Evolutionary conservation across 1,140 invertebrate species (phyloP).

Genomic region (Elymnias hypermnestra): DNA sequence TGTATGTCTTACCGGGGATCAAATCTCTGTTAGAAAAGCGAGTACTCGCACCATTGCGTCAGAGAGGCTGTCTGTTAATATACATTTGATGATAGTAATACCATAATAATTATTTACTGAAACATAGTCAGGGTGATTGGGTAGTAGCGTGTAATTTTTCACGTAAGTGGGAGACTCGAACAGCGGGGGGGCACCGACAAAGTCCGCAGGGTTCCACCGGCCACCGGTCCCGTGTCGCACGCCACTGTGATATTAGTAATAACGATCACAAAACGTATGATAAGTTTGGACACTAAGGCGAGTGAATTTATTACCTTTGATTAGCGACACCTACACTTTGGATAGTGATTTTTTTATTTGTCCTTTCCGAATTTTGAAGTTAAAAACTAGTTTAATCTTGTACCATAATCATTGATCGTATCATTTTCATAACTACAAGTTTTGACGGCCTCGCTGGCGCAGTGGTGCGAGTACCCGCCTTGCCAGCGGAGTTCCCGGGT

Average conservation of each 20-base stretch:
- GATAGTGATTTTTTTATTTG: neutral
- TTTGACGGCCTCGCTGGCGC: too few relatives aligned
- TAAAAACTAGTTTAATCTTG: too few relatives aligned
- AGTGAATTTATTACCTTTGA: constrained; percentile 31
- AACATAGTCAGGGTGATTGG: constrained; percentile 15
- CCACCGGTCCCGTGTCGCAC: constrained; percentile 39
- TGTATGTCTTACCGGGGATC: too few relatives aligned
- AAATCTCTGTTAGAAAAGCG: too few relatives aligned
- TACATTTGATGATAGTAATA: too few relatives aligned
- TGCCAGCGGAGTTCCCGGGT: too few relatives aligned
- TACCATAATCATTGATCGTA: too few relatives aligned
- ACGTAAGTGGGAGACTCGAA: constrained; percentile 44
- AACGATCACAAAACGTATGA: constrained; percentile 34
- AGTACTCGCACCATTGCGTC: too few relatives aligned
- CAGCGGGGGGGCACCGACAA: constrained; percentile 63
- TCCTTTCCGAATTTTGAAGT: too few relatives aligned
- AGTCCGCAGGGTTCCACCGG: constrained; percentile 46
- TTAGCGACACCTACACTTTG: constrained; percentile 26
- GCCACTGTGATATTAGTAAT: constrained; percentile 48
- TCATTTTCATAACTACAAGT: too few relatives aligned
- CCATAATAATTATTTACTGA: neutral
- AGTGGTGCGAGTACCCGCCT: too few relatives aligned
- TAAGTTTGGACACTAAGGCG: constrained; percentile 29
- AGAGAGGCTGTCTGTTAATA: too few relatives aligned
- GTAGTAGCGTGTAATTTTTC: constrained; percentile 53